Evolutionary conservation across 2,113 vertebrate genomes (phyloP).

Genomic region (Tricholaema leucomelas): DNA sequence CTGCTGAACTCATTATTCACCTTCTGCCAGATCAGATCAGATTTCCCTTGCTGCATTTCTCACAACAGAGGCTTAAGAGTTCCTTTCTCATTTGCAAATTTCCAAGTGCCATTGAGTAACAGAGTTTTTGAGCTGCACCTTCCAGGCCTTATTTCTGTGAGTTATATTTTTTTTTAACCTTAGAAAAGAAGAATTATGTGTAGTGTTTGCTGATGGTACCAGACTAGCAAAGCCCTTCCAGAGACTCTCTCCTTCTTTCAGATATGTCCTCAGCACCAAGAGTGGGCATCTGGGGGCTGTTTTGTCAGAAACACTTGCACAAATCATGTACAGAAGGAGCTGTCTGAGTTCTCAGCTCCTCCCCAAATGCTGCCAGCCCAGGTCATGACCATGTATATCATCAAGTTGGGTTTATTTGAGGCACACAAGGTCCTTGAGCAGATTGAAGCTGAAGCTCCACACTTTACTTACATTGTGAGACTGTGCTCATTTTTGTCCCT

Average conservation of each 20-base stretch:
- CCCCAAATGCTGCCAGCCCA: background rate
- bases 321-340: background rate
- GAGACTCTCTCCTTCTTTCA: background rate
- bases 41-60: slow-evolving; percentile 2
- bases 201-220: background rate
- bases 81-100: background rate
- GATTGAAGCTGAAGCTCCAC: background rate
- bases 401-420: background rate
- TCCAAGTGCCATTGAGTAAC: background rate
- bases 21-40: slow-evolving; percentile 11
- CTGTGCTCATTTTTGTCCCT: background rate
- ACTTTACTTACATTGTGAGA: background rate
- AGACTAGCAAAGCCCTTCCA: background rate
- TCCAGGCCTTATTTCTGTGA: background rate
- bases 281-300: background rate
- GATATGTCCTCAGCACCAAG: background rate
- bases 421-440: background rate
- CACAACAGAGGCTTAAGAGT: background rate
- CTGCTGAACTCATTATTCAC: slow-evolving; percentile 52
- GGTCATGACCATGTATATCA: background rate
- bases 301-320: background rate
- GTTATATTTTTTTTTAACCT: background rate
- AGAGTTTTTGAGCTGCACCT: background rate
- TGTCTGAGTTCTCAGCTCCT: background rate
- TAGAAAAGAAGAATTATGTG: background rate